These are phyloP conservation scores for Phalanger gymnotis DNA, from an alignment of 2,797 vertebrate genomes.

Conservation along the genomic window DNA sequence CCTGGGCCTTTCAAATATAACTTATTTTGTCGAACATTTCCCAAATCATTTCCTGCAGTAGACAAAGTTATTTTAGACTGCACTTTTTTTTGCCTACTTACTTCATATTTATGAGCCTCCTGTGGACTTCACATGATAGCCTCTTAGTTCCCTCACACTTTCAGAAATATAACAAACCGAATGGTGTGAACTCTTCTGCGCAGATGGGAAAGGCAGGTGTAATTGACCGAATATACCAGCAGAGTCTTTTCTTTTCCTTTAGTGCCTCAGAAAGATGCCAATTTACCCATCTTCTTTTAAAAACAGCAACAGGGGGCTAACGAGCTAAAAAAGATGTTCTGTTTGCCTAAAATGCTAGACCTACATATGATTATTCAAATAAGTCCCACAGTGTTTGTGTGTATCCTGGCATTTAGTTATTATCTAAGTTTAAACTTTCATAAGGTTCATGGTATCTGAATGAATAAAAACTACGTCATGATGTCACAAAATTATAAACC, in stretches of 20 bases:
- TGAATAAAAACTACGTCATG: not conserved
- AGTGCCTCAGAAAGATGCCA: not conserved
- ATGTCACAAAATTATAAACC: not conserved
- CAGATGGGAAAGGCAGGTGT: slow-evolving; percentile 18
- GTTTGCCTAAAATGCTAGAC: not conserved
- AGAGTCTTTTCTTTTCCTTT: not conserved
- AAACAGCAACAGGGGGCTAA: not conserved
- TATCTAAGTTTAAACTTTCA: not conserved
- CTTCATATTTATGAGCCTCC: slow-evolving; percentile 46
- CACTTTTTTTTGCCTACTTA: slow-evolving; percentile 37
- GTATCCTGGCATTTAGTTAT: not conserved
- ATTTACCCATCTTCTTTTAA: not conserved
- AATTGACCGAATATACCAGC: not conserved
- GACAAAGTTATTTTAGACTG: slow-evolving; percentile 66
- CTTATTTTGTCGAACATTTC: not conserved
- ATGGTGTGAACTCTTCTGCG: not conserved
- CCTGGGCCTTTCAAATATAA: not conserved
- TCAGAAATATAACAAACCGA: slow-evolving; percentile 16
- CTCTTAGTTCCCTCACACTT: not conserved
- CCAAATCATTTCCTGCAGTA: slow-evolving; percentile 5
- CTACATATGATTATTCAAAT: not conserved
- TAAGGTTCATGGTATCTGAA: not conserved
- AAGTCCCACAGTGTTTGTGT: not conserved
- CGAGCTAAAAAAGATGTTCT: not conserved
- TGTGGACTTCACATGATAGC: slow-evolving; percentile 36